These are phyloP conservation scores for Characodon lateralis DNA, from an alignment of 2,797 vertebrate genomes.

Conservation along the genomic window DNA sequence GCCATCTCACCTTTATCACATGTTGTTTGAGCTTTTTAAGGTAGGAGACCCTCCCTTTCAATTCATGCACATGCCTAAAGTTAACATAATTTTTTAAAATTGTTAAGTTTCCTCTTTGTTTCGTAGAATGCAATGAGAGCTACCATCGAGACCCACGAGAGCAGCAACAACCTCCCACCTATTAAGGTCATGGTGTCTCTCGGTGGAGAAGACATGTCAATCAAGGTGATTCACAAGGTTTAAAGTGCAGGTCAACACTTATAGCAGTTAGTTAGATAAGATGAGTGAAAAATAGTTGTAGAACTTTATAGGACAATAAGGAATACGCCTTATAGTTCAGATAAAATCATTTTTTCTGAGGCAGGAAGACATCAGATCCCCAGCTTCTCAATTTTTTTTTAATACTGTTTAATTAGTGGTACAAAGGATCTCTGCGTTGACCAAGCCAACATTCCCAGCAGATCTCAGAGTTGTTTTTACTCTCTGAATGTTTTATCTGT, in stretches of 20 bases:
- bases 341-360: neutral
- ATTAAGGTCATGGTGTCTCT: conserved; percentile 89
- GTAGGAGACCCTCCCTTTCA: conserved; percentile 61
- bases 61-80: neutral
- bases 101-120: neutral
- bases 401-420: neutral
- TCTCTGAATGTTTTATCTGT: conserved; percentile 1
- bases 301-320: neutral
- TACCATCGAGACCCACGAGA: conserved; percentile 90
- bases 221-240: conserved; percentile 78
- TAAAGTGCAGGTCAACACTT: neutral
- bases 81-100: neutral
- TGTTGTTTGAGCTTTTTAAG: conserved; percentile 98
- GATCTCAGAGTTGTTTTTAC: neutral
- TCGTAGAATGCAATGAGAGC: conserved; percentile 93
- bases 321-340: neutral
- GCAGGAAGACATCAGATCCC: neutral
- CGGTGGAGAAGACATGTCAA: conserved; percentile 92
- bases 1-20: conserved; percentile 95
- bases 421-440: neutral
- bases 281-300: neutral
- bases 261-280: neutral
- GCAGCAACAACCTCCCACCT: conserved; percentile 82
- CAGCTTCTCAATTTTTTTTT: neutral
- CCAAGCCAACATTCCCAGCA: neutral